A percentile compares a stretch with the other conserved stretches of the same genome.
phyloP scores from a whole-genome alignment of 2,113 vertebrate species.

The Podocnemis expansa region DNA sequence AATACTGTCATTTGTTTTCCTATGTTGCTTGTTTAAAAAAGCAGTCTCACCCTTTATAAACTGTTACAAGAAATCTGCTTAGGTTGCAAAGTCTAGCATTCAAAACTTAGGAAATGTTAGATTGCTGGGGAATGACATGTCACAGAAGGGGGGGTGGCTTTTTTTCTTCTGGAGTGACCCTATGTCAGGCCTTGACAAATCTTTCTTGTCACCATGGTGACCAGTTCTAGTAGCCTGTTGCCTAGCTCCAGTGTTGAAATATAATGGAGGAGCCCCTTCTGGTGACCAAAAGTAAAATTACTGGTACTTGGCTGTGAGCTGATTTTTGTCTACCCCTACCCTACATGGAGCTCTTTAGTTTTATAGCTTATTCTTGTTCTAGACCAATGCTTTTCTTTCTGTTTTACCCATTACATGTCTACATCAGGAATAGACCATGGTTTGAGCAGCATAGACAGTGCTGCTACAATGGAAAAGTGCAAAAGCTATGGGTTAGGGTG shows the following conservation, averaged over 20 bases:
- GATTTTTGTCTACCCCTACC: too few relatives aligned
- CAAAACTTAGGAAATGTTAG: not conserved
- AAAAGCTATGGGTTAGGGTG: not conserved
- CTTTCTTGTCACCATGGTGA: too few relatives aligned
- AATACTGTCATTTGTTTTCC: not conserved
- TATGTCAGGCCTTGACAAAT: too few relatives aligned
- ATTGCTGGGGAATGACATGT: not conserved
- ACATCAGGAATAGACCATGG: not conserved
- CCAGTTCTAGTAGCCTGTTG: too few relatives aligned
- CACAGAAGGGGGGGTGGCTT: too few relatives aligned
- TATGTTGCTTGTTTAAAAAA: too few relatives aligned
- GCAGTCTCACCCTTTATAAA: not conserved
- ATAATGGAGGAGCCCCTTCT: too few relatives aligned
- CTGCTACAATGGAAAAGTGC: not conserved
- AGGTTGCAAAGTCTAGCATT: not conserved
- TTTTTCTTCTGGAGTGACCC: too few relatives aligned
- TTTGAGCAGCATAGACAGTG: not conserved
- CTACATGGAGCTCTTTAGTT: too few relatives aligned
- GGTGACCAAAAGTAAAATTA: too few relatives aligned
- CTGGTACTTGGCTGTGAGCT: too few relatives aligned
- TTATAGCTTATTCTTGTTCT: not conserved
- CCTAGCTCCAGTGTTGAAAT: too few relatives aligned
- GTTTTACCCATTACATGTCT: not conserved
- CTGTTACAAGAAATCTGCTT: not conserved
- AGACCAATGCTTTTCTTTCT: not conserved